phyloP scores from a whole-genome alignment of 92 coral and sea anemone genomes.

The Hydrozoanthus gracilis region DNA sequence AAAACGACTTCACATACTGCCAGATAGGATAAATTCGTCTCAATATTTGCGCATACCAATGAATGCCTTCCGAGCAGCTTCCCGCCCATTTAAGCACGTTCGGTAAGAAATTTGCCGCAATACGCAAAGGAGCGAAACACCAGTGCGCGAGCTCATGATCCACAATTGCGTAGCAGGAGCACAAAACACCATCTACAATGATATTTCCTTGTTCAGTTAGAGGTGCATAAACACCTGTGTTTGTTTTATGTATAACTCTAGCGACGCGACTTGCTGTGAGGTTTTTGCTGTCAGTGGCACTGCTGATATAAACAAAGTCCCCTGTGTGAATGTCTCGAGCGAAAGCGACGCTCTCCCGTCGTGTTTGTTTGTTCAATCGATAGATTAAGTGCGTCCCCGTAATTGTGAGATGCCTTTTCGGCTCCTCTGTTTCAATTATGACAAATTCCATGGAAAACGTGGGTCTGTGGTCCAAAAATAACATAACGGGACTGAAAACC shows the following conservation, averaged over 20 bases:
- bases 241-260: conserved; percentile 35
- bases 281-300: conserved; percentile 44
- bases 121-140: conserved; percentile 84
- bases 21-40: conserved; percentile 27
- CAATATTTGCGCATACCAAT: conserved; percentile 84
- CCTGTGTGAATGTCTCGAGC: conserved; percentile 78
- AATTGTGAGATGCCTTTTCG: conserved; percentile 71
- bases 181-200: conserved; percentile 77
- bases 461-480: conserved; percentile 88
- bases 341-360: conserved; percentile 63
- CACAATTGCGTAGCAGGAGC: conserved; percentile 90
- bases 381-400: conserved; percentile 92
- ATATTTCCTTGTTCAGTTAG: conserved; percentile 94
- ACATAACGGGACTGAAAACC: conserved; percentile 78
- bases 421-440: conserved; percentile 71
- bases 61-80: conserved; percentile 68
- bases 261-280: conserved; percentile 77
- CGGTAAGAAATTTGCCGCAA: conserved; percentile 67
- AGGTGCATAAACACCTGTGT: conserved; percentile 87
- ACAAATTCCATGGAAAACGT: conserved; percentile 55
- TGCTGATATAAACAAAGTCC: conserved; percentile 76
- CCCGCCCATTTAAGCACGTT: conserved; percentile 52
- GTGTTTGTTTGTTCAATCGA: conserved; percentile 81
- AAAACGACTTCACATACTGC: conserved; percentile 23
- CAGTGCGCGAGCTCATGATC: conserved; percentile 77